Base-by-base conservation (phyloP, 2,797 vertebrate genomes). In the Pristis pectinata region DNA sequence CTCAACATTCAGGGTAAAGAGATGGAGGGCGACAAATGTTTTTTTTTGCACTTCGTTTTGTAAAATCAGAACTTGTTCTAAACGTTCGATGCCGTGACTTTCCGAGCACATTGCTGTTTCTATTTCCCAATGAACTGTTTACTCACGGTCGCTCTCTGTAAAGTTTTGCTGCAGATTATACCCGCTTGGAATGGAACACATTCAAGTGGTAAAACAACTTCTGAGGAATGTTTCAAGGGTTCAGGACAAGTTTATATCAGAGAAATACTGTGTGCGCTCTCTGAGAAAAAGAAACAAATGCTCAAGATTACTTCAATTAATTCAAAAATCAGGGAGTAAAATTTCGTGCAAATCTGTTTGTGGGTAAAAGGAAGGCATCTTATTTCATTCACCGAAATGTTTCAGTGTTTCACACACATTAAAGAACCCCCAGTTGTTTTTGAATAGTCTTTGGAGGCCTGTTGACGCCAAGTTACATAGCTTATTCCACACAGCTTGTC, bases 391-490 rank as follows among this genome's bases (percentile, higher is more conserved):
- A 89, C 56, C 61, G 85, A 89, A 89, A 61, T n/a, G 30, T 89
- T 89, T 56, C 82, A 85, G 82, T 91, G n/a, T 91, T 64, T 91
- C 61, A 67, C 87, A 91, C 87, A 67, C 59, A 91, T 91, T 91
- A 91, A 91, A 91, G 87, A 91, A 91, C 87, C 87, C 87, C 87
- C 87, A 67, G 59, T 91, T 91, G 87, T 91, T 91, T 91, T 91
- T 91, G 87, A 91, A 91, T 67, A 67, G 87, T 91, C 87, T 91
- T 91, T 67, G 87, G 87, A 91, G 87, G 59, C 87, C 64, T n/a
- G 24, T 91, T 91, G 87, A 91, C 87, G 87, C 87, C 87, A 91
- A 91, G 59, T 91, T 91, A 91, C 87, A 91, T 67, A 91, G 87
- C 87, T 91, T 91, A 91, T 91, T 91, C 87, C 87, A 91, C 87